Percentiles rank a stretch among this genome's conserved stretches.
Conservation (phyloP, 2,113 vertebrate species). For the Sinocyclocheilus rhinocerous region DNA sequence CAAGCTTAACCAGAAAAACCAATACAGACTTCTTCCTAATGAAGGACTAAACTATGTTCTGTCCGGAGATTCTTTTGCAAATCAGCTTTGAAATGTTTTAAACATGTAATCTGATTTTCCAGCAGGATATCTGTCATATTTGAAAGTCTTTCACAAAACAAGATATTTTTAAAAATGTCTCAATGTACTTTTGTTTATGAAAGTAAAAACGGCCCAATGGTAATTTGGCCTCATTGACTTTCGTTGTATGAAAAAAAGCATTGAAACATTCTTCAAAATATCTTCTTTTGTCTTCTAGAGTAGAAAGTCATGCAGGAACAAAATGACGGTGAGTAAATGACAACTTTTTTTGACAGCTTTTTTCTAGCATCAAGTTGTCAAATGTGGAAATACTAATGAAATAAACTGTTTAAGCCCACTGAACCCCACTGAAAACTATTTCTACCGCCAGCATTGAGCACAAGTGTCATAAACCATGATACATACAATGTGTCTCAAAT, state of each 20-base stretch:
- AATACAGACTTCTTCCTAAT: background rate
- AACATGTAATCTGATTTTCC: background rate
- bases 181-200: background rate
- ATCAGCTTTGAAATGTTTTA: background rate
- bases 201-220: background rate
- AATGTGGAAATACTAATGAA: background rate
- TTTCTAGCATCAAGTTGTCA: background rate
- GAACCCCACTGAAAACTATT: background rate
- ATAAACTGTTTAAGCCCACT: background rate
- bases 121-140: background rate
- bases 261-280: background rate
- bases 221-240: background rate
- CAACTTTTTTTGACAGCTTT: background rate
- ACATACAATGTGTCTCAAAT: background rate
- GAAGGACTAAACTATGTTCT: background rate
- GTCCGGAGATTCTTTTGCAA: background rate
- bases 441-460: background rate
- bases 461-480: background rate
- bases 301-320: background rate
- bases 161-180: background rate
- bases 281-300: background rate
- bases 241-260: background rate
- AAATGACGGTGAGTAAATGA: background rate
- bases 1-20: background rate
- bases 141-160: background rate